Percentiles rank a stretch among this genome's conserved stretches.
Evolutionary conservation across 2,797 vertebrate genomes (phyloP).

Genomic region (Argentina silus): DNA sequence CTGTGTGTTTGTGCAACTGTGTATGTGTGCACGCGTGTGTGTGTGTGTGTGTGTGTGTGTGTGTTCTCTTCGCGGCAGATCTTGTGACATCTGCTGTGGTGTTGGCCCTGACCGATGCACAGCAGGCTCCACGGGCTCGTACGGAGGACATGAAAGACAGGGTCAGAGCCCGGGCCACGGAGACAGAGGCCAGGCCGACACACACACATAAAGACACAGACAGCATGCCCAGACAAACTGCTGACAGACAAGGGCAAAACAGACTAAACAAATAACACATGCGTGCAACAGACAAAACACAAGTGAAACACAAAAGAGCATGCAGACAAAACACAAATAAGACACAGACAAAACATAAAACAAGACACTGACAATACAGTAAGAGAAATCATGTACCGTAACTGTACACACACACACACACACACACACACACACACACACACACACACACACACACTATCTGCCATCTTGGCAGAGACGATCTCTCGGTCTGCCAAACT

Average conservation of each 20-base stretch:
- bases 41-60: constrained; percentile 29
- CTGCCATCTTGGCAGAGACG: constrained; percentile 1
- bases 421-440: not conserved
- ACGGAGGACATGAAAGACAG: constrained; percentile 75
- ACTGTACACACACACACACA: not conserved
- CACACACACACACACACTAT: constrained; percentile 3
- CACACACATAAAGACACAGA: constrained; percentile 24
- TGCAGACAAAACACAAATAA: not conserved
- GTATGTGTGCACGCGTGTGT: not conserved
- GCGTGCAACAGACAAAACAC: constrained; percentile 34
- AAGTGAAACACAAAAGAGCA: constrained; percentile 40
- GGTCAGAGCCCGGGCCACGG: constrained; percentile 71
- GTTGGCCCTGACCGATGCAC: constrained; percentile 62
- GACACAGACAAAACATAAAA: not conserved
- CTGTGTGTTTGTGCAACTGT: not conserved
- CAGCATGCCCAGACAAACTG: not conserved
- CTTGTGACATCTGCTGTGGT: constrained; percentile 72
- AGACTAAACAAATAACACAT: constrained; percentile 6
- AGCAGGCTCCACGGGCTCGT: constrained; percentile 63
- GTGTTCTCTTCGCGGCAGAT: constrained; percentile 31
- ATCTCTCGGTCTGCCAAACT: not conserved
- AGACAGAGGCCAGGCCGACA: constrained; percentile 54
- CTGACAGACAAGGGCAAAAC: constrained; percentile 27
- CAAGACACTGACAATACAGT: not conserved
- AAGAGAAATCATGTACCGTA: not conserved